These are phyloP conservation scores for Drosophila takahashii DNA, from an alignment of 1,140 invertebrate species.

Conservation along the genomic window DNA sequence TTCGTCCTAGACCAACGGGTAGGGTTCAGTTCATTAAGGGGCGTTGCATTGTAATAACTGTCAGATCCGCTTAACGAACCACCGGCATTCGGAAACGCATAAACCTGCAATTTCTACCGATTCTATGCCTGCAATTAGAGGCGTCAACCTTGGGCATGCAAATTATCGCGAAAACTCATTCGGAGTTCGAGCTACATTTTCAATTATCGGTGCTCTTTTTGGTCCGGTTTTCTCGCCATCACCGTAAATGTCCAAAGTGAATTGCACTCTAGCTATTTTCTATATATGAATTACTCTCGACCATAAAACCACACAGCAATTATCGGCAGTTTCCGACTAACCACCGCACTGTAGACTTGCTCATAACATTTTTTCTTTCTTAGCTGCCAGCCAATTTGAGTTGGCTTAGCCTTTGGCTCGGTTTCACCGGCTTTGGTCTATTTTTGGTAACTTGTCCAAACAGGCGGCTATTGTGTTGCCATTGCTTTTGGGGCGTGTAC, in stretches of 20 bases:
- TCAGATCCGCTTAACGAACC: slow-evolving; percentile 49
- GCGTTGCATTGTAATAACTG: slow-evolving; percentile 66
- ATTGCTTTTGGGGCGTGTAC: slow-evolving; percentile 65
- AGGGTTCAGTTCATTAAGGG: slow-evolving; percentile 52
- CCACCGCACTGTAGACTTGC: background rate
- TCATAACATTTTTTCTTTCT: slow-evolving; percentile 38
- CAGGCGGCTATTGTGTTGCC: slow-evolving; percentile 56
- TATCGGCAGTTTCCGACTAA: slow-evolving; percentile 57
- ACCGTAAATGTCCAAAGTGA: slow-evolving; percentile 60
- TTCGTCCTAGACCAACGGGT: slow-evolving; percentile 53
- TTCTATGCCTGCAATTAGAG: slow-evolving; percentile 7
- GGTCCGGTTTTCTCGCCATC: slow-evolving; percentile 21
- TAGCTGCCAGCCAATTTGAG: slow-evolving; percentile 23
- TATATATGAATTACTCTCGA: slow-evolving; percentile 52
- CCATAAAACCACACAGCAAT: slow-evolving; percentile 50
- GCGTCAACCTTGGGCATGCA: slow-evolving; percentile 33
- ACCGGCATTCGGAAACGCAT: slow-evolving; percentile 49
- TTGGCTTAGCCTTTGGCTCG: slow-evolving; percentile 31
- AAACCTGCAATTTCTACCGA: slow-evolving; percentile 64
- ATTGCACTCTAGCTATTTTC: slow-evolving; percentile 47
- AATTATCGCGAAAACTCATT: slow-evolving; percentile 31
- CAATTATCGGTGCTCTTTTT: slow-evolving; percentile 24
- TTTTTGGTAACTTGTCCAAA: slow-evolving; percentile 80
- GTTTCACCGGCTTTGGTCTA: slow-evolving; percentile 56
- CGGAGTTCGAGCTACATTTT: slow-evolving; percentile 11